A percentile compares a stretch with the other conserved stretches of the same genome.
Evolutionary conservation across 2,888 invertebrate species (phyloP).

Genomic region (Agrenia bidenticulata): DNA sequence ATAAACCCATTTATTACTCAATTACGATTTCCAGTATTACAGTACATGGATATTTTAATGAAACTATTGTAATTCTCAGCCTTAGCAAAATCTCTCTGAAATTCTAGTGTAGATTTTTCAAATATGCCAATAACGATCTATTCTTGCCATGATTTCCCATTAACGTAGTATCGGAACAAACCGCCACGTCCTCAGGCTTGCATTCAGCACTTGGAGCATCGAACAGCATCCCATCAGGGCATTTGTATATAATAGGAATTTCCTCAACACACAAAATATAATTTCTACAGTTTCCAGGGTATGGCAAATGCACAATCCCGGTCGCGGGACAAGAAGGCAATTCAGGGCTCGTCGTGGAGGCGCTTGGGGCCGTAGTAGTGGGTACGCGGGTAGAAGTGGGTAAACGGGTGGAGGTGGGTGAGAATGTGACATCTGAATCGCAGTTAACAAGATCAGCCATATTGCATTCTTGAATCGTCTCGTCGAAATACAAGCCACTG

Average conservation of each 20-base stretch:
- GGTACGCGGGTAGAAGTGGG: neutral
- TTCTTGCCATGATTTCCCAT: no score
- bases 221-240: neutral
- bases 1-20: no score
- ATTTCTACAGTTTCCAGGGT: neutral
- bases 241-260: neutral
- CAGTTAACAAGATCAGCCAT: conserved; percentile 1
- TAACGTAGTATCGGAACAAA: neutral
- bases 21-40: no score
- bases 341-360: neutral
- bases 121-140: no score
- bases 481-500: neutral
- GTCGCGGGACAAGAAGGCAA: neutral
- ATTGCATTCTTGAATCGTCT: neutral
- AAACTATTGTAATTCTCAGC: no score
- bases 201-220: neutral
- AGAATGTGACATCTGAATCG: neutral
- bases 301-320: neutral
- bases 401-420: neutral
- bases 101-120: no score
- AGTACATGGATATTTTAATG: no score
- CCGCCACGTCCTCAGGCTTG: neutral
- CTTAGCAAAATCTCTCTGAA: no score
- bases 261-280: neutral
- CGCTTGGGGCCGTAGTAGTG: neutral